phyloP scores from a whole-genome alignment of 1,140 invertebrate species.

The Drosophila trapezifrons region DNA sequence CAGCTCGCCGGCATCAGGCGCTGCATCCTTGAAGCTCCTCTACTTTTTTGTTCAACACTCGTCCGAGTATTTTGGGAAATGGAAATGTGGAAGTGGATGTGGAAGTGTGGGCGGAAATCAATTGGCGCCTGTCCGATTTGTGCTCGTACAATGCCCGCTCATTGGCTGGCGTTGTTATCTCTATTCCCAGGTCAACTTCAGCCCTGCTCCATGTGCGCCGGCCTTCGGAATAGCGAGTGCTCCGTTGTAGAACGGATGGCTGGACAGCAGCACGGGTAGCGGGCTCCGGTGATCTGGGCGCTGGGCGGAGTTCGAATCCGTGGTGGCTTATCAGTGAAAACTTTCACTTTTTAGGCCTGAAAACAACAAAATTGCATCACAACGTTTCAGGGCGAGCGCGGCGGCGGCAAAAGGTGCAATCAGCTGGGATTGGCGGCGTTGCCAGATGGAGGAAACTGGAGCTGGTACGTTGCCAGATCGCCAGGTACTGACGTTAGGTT shows the following conservation, averaged over 20 bases:
- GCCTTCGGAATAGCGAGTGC: slow-evolving; percentile 22
- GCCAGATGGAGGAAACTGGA: not conserved
- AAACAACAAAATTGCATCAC: slow-evolving; percentile 76
- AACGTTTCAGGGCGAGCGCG: slow-evolving; percentile 34
- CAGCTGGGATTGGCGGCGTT: slow-evolving; percentile 17
- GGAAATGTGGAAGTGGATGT: slow-evolving; percentile 10
- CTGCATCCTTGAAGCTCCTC: slow-evolving; percentile 47
- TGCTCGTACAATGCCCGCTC: slow-evolving; percentile 40
- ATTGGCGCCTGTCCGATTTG: slow-evolving; percentile 8
- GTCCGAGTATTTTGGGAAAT: slow-evolving; percentile 4
- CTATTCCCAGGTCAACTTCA: slow-evolving; percentile 11
- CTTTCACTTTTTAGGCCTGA: slow-evolving; percentile 65
- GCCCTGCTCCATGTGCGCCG: slow-evolving; percentile 17
- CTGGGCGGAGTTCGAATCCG: slow-evolving; percentile 5
- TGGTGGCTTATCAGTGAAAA: slow-evolving; percentile 43
- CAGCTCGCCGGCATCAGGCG: slow-evolving; percentile 58
- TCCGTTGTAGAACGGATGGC: not conserved
- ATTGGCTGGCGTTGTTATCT: slow-evolving; percentile 48
- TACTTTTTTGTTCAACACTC: slow-evolving; percentile 1
- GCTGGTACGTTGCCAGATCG: too few relatives aligned
- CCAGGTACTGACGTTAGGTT: too few relatives aligned
- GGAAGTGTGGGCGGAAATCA: not conserved
- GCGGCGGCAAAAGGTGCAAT: slow-evolving; percentile 30
- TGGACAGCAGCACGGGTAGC: not conserved
- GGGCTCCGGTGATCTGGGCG: too few relatives aligned